Conservation (phyloP, 2,113 vertebrate species). For the Catharus minimus region DNA sequence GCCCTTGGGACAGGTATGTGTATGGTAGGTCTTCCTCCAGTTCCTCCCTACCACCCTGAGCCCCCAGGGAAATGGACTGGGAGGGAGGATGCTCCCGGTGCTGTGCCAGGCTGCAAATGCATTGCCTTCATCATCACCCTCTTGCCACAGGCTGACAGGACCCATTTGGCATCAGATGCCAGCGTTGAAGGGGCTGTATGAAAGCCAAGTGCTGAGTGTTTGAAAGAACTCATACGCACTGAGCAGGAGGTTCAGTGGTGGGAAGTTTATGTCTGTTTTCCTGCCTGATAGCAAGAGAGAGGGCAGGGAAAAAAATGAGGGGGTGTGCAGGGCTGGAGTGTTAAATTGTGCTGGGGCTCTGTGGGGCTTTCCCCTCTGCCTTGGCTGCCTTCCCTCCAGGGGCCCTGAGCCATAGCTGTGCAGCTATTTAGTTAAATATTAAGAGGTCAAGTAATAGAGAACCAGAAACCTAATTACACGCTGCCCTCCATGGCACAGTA, state of each 20-base stretch:
- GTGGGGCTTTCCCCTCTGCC: not conserved
- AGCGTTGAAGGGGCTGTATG: not conserved
- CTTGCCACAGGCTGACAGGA: fast-evolving
- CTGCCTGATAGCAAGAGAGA: not conserved
- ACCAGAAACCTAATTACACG: not conserved
- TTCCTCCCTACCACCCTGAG: not conserved
- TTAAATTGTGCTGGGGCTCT: fast-evolving
- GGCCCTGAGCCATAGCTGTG: not conserved
- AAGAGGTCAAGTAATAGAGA: not conserved
- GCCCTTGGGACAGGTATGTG: fast-evolving
- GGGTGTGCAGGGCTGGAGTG: not conserved
- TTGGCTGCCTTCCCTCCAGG: not conserved
- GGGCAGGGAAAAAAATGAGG: not conserved
- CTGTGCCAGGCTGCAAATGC: fast-evolving
- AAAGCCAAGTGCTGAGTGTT: not conserved
- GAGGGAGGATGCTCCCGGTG: fast-evolving
- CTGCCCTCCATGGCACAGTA: not conserved
- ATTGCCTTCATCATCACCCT: not conserved
- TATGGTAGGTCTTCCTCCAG: not conserved
- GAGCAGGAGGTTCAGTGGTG: not conserved
- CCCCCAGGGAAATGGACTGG: fast-evolving
- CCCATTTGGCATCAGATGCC: fast-evolving
- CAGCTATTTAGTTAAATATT: slow-evolving; percentile 53
- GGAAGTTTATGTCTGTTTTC: not conserved
- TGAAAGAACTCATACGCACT: fast-evolving